Base-by-base conservation (phyloP, 2,888 invertebrate genomes). In the Limnephilus rhombicus region DNA sequence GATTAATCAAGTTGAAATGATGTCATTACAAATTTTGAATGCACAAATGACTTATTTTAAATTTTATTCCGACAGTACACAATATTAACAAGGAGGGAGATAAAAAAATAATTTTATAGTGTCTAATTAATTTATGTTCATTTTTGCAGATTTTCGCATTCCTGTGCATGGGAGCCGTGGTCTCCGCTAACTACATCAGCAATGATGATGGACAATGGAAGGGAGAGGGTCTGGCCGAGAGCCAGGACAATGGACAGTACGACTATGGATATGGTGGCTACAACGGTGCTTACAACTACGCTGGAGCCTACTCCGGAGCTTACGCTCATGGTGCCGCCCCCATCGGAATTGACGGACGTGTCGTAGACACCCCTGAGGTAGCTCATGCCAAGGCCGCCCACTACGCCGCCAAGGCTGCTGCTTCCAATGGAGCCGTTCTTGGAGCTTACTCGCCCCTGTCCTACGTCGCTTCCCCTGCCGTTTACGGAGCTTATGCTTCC, bases 261-360 rank as follows among this genome's bases (percentile, higher is more conserved):
- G 3, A 49, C 49, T 0, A 15, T 49, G 49, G 49, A 15, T 49
- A 49, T 4, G 3, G 3, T 49, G 49, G 15, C 15, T 15, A 49
- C 49, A 49, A 49, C 49, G 49, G 49, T 15, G 49, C 49, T 4
- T 49, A 13, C 94, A 41, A 94, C 45, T 80, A 90, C 82, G 80
- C 85, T 34, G 92, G 90, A 9, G 81, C 81, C n/a, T 81, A 81
- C 81, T 81, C 81, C 29, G 81, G 81, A 81, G 81, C 11, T 29
- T 93, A 96, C 93, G 96, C 97, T 94, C 97, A 97, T 93, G 18
- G 29, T 24, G 37, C 85, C 91, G 49, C 82, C 41, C 85, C 91
- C 41, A 31, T 80, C 86, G 81, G 81, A 29, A 15, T 15, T 49
- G 49, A 49, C 3, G 49, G 49, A 49, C 49, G 49, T 15, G 49